phyloP scores from a whole-genome alignment of 2,113 vertebrate genomes.

The Perca schrenkii region DNA sequence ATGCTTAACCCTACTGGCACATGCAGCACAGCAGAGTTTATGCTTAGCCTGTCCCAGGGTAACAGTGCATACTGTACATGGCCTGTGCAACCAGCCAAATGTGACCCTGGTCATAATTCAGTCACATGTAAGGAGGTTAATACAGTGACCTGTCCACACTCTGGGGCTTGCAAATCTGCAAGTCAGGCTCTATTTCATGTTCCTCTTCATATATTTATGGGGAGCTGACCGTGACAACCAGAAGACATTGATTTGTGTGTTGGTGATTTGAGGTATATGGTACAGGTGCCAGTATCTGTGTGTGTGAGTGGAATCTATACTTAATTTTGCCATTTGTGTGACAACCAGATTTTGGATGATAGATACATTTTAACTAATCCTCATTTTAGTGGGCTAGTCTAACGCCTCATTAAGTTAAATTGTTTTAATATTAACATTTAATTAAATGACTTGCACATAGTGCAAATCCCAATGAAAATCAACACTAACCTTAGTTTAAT shows the following conservation, averaged over 20 bases:
- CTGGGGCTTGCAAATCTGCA: conserved; percentile 31
- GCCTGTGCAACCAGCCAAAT: conserved; percentile 45
- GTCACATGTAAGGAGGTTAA: conserved; percentile 33
- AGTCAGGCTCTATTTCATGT: conserved; percentile 31
- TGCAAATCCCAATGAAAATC: not conserved
- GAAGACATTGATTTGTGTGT: conserved; percentile 13
- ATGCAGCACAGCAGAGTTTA: conserved; percentile 13
- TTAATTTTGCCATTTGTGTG: not conserved
- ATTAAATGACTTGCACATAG: not conserved
- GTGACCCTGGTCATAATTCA: conserved; percentile 63
- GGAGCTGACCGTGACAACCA: conserved; percentile 9
- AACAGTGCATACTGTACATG: conserved; percentile 19
- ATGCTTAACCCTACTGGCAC: conserved; percentile 17
- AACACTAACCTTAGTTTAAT: not conserved
- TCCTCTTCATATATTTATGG: conserved; percentile 9
- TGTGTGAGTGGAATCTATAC: not conserved
- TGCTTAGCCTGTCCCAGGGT: conserved; percentile 21
- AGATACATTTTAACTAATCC: not conserved
- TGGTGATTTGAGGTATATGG: not conserved
- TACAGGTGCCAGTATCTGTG: not conserved
- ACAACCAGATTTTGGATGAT: not conserved
- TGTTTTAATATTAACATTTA: not conserved
- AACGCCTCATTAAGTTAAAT: not conserved
- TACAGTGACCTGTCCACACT: conserved; percentile 20
- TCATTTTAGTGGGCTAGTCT: not conserved